A percentile compares a stretch with the other conserved stretches of the same genome.
Evolutionary conservation across 1,140 invertebrate species (phyloP).

Genomic region (Andrena cerasifolii): DNA sequence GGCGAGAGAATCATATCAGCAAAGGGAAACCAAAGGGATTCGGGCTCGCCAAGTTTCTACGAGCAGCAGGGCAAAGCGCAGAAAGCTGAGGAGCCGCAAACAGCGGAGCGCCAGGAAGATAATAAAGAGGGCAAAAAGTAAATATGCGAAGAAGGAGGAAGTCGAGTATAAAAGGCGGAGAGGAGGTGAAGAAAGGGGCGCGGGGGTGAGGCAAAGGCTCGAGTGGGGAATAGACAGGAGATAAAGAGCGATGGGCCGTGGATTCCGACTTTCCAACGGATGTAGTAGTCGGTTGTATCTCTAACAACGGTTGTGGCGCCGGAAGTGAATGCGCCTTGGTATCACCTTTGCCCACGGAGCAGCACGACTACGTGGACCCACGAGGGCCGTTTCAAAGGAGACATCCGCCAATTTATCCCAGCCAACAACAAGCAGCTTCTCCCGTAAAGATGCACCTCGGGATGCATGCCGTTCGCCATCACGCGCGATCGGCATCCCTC

Average conservation of each 20-base stretch:
- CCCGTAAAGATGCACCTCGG: constrained; percentile 6
- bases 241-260: not conserved
- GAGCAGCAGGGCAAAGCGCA: not conserved
- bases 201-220: not conserved
- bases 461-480: constrained; percentile 12
- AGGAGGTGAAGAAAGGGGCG: not conserved
- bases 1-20: not conserved
- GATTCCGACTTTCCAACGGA: constrained; percentile 56
- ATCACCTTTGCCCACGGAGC: constrained; percentile 52
- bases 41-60: not conserved
- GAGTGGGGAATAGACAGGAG: not conserved
- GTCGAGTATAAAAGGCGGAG: not conserved
- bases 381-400: constrained; percentile 72
- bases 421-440: constrained; percentile 56
- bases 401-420: constrained; percentile 76
- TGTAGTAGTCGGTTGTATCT: constrained; percentile 46
- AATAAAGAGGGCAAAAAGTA: not conserved
- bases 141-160: not conserved
- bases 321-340: constrained; percentile 46
- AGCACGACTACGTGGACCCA: constrained; percentile 62
- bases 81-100: not conserved
- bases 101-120: not conserved
- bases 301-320: constrained; percentile 34
- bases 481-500: constrained; percentile 21
- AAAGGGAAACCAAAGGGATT: constrained; percentile 9